phyloP scores from a whole-genome alignment of 1,140 invertebrate genomes.

The Trichoplusia ni region DNA sequence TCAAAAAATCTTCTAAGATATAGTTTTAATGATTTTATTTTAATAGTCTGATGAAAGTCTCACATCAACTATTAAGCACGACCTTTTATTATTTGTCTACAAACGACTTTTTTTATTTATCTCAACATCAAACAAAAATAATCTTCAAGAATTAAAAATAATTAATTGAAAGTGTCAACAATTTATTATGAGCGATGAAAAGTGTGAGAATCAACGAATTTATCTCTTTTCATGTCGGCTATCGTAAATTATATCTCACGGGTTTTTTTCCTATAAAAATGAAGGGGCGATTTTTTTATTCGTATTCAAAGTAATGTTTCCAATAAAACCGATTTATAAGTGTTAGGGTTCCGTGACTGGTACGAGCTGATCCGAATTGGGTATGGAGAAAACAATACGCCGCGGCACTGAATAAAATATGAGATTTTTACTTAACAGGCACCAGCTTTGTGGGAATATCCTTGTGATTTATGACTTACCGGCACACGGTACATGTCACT shows the following conservation, averaged over 20 bases:
- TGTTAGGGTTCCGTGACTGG: conserved; percentile 41
- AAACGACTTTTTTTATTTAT: too few species aligned
- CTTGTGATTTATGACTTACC: conserved; percentile 61
- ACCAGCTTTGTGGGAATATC: conserved; percentile 33
- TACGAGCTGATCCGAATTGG: conserved; percentile 24
- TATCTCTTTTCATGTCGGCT: neutral
- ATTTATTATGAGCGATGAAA: neutral
- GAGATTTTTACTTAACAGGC: conserved; percentile 34
- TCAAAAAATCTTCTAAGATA: too few species aligned
- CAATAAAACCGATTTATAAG: conserved; percentile 45
- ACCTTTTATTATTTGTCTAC: too few species aligned
- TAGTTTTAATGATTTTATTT: too few species aligned
- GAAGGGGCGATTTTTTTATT: conserved; percentile 4
- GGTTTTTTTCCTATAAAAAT: neutral
- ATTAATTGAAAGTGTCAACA: conserved; percentile 10
- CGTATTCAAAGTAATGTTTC: conserved; percentile 27
- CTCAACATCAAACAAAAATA: neutral
- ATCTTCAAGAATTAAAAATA: neutral
- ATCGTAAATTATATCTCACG: neutral
- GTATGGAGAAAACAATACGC: conserved; percentile 39
- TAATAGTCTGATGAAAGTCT: too few species aligned
- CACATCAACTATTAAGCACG: too few species aligned
- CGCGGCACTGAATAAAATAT: conserved; percentile 46
- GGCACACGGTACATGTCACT: too few species aligned
- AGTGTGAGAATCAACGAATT: conserved; percentile 5